phyloP scores from a whole-genome alignment of 1,140 invertebrate genomes.

The Pemphigus obesinymphae region DNA sequence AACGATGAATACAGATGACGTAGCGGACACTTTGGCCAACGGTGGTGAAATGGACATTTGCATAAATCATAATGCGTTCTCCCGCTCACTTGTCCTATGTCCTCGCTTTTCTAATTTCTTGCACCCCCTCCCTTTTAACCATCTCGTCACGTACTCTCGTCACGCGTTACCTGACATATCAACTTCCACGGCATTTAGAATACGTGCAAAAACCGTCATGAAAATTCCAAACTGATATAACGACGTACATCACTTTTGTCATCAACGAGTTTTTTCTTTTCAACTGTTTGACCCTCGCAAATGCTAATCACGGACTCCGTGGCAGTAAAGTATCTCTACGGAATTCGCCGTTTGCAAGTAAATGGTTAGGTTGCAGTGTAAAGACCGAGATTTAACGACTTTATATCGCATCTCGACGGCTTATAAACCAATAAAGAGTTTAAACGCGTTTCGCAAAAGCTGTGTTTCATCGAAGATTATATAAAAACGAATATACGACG shows the following conservation, averaged over 20 bases:
- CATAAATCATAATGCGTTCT: slow-evolving; percentile 1
- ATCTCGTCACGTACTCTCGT: background rate
- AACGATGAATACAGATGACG: too few species aligned
- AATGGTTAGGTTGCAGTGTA: background rate
- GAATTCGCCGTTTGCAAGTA: too few species aligned
- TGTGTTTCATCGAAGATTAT: background rate
- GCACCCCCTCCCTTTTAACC: too few species aligned
- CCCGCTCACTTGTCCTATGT: background rate
- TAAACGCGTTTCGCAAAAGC: background rate
- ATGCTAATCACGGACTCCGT: background rate
- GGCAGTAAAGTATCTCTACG: too few species aligned
- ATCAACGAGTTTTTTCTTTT: background rate
- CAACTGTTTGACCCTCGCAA: background rate
- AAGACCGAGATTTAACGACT: background rate
- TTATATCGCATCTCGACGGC: background rate
- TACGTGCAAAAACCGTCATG: background rate
- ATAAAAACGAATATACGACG: background rate
- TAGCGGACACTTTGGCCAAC: too few species aligned
- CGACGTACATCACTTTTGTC: background rate
- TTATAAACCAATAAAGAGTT: background rate
- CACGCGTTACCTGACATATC: background rate
- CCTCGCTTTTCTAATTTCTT: too few species aligned
- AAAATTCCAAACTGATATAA: too few species aligned
- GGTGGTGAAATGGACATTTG: background rate
- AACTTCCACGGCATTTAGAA: background rate